Evolutionary conservation across 2,888 invertebrate genomes (phyloP), one percentile per base, ranked within the genome.

Genomic region (Linnaemya vulpina): DNA sequence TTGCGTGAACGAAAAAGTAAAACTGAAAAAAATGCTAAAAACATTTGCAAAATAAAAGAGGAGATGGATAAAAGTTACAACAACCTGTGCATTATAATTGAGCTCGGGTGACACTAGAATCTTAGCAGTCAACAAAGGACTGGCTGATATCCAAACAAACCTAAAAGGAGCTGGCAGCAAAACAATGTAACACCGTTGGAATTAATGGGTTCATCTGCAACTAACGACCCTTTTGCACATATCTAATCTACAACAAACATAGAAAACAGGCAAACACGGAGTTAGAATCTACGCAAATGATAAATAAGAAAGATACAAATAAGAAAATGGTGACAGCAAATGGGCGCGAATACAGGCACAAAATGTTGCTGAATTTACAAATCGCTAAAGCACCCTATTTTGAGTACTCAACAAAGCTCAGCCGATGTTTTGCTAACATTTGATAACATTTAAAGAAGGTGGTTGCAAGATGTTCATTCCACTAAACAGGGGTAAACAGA

Each of bases 201-300:
- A 78, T 82, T 82, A 85, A 85, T 85, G 81, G 70, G 74, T 85
- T 85, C 74, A 82, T 85, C 84, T 85, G 82, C 74, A 85, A 75
- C 77, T 74, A 82, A 85, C 77, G 78, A 78, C 77, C 74, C 53
- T 82, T 82, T 73, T 74, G 63, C 22, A 70, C 68, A 77, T 43
- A 68, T 55, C 49, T 62, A 70, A 11, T 53, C 55, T 40, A 63
- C 76, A 20, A 20, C n/a, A 58, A 55, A 49, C 43, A 75, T 46
- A 8, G n/a, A 1, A 51, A 11, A 70, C 43, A 82, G 17, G 11
- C 49, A 65, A 25, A 65, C 74, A 67, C 13, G n/a, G 30, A 74
- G 60, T 60, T 49, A 75, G 10, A 71, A 55, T 75, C 46, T 49
- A 78, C n/a, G 51, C 75, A 49, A 60, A 70, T 77, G 71, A 58